Conservation (phyloP, 2,113 vertebrate species). For the Cyprinodon brontotheroides region DNA sequence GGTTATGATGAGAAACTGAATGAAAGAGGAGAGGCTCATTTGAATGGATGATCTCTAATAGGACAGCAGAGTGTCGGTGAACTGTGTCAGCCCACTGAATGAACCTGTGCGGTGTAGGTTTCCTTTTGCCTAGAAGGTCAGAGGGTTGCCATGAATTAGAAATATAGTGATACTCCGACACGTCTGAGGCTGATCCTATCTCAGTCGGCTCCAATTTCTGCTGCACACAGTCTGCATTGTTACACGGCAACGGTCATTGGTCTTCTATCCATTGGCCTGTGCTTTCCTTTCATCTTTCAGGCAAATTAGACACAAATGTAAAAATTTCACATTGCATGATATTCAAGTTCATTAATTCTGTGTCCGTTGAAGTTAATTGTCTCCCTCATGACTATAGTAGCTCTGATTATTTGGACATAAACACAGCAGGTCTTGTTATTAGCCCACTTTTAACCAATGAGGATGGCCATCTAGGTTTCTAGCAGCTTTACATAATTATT, state of each 20-base stretch:
- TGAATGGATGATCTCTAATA: neutral
- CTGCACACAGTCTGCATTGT: conserved; percentile 9
- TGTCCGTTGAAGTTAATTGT: neutral
- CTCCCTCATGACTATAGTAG: neutral
- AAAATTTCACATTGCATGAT: neutral
- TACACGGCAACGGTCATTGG: conserved; percentile 14
- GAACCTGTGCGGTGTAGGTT: conserved; percentile 1
- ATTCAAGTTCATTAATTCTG: neutral
- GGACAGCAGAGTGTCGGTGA: conserved; percentile 1
- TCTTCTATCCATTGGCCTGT: conserved; percentile 4
- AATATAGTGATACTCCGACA: conserved; percentile 30
- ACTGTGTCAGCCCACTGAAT: conserved; percentile 23
- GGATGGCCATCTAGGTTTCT: neutral
- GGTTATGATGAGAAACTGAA: neutral
- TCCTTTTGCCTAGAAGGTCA: conserved; percentile 48
- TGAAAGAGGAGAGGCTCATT: conserved; percentile 23
- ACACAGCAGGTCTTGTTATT: neutral
- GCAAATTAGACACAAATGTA: conserved; percentile 7
- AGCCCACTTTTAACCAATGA: neutral
- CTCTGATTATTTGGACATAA: no score
- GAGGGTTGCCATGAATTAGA: conserved; percentile 63
- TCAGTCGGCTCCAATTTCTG: conserved; percentile 48
- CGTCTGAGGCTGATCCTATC: conserved; percentile 19
- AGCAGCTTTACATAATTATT: neutral
- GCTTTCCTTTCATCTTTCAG: neutral